phyloP scores from a whole-genome alignment of 2,888 invertebrate genomes.

The Dasypogon diadema region DNA sequence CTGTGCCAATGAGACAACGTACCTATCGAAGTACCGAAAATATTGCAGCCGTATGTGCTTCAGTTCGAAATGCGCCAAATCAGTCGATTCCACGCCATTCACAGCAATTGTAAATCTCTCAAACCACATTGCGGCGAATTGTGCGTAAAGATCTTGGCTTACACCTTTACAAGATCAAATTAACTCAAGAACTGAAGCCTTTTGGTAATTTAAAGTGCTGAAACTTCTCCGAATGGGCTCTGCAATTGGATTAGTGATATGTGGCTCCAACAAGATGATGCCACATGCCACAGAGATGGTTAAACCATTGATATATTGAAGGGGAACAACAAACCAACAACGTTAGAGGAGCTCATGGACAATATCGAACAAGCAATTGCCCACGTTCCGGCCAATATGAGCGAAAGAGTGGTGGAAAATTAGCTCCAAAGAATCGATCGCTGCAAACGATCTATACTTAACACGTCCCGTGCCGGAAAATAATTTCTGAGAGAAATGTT shows the following conservation, averaged over 20 bases:
- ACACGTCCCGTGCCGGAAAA: too few species aligned
- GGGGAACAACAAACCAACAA: constrained; percentile 40
- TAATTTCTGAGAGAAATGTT: too few species aligned
- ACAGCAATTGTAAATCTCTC: neutral
- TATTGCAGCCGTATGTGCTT: neutral
- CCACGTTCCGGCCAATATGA: constrained; percentile 26
- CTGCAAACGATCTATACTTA: too few species aligned
- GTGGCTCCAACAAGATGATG: neutral
- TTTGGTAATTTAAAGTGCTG: neutral
- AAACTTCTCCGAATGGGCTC: neutral
- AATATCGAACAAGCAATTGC: constrained; percentile 48
- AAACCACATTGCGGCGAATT: neutral
- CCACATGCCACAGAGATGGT: neutral
- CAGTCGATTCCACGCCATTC: neutral
- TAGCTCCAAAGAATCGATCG: constrained; percentile 14
- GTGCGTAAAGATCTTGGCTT: neutral
- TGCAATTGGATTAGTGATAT: neutral
- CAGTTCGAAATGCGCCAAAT: neutral
- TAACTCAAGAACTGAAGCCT: neutral
- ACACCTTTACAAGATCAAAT: neutral
- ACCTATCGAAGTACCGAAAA: neutral
- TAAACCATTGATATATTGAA: neutral
- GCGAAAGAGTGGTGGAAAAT: constrained; percentile 15
- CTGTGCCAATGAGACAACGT: neutral
- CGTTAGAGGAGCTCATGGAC: constrained; percentile 24